Percentiles rank a stretch among this genome's conserved stretches.
phyloP scores from a whole-genome alignment of 2,888 invertebrate species.

The Trissolcus japonicus region DNA sequence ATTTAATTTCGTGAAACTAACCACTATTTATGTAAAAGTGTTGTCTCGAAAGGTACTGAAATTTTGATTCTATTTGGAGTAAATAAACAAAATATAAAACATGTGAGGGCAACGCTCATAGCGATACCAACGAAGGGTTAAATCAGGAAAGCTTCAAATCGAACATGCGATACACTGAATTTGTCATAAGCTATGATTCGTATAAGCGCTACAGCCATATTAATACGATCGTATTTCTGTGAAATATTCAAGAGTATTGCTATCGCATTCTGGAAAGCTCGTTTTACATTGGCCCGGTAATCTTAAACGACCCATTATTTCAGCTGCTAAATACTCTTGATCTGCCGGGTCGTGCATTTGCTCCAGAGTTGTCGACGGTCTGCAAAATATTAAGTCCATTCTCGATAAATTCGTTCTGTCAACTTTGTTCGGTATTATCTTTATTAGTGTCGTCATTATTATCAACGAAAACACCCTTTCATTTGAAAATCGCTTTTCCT shows the following conservation, averaged over 20 bases:
- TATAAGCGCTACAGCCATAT: slow-evolving; percentile 9
- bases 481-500: slow-evolving; percentile 50
- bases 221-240: slow-evolving; percentile 61
- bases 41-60: no score
- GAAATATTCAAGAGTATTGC: slow-evolving; percentile 68
- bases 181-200: slow-evolving; percentile 2
- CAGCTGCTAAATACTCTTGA: slow-evolving; percentile 70
- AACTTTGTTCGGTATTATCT: neutral
- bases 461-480: slow-evolving; percentile 12
- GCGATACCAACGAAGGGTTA: no score
- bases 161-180: slow-evolving; percentile 1
- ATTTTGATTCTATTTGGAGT: no score
- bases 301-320: slow-evolving; percentile 64
- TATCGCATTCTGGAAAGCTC: slow-evolving; percentile 67
- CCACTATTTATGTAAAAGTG: no score
- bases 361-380: slow-evolving; percentile 69
- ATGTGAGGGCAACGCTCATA: no score
- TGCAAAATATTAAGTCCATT: slow-evolving; percentile 44
- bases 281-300: slow-evolving; percentile 61
- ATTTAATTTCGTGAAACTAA: no score
- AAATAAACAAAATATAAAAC: no score
- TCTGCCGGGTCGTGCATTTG: slow-evolving; percentile 59
- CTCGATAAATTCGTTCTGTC: slow-evolving; percentile 13
- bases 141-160: no score
- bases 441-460: slow-evolving; percentile 1